Evolutionary conservation across 2,888 invertebrate genomes (phyloP).

Genomic region (Leucophenga montana): DNA sequence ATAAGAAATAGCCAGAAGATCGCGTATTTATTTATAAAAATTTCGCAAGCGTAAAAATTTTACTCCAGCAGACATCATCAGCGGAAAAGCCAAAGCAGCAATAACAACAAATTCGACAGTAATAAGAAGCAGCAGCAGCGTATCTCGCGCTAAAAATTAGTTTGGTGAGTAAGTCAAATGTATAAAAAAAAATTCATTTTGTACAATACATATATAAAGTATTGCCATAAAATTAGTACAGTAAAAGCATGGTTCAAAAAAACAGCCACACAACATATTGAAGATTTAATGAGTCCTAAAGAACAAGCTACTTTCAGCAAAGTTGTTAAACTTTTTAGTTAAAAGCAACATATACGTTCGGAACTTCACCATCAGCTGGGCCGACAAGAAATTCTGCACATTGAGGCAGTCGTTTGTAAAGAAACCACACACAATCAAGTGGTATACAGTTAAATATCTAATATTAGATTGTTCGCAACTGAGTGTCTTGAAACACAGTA

Average conservation of each 20-base stretch:
- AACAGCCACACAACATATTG: too few species aligned
- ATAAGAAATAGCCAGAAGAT: slow-evolving; percentile 29
- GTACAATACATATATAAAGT: neutral
- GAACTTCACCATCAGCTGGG: too few species aligned
- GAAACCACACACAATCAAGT: too few species aligned
- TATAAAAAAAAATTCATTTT: neutral
- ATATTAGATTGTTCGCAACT: too few species aligned
- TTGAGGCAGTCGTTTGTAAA: too few species aligned
- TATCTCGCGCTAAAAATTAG: slow-evolving; percentile 47
- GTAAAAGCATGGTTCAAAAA: neutral
- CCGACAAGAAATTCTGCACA: too few species aligned
- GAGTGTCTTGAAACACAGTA: too few species aligned
- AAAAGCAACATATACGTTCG: too few species aligned
- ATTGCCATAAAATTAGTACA: neutral
- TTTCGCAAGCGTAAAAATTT: slow-evolving; percentile 60
- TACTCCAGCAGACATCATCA: slow-evolving; percentile 48
- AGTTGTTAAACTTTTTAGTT: too few species aligned
- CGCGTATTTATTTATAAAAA: slow-evolving; percentile 63
- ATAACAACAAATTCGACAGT: slow-evolving; percentile 33
- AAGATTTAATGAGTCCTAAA: too few species aligned
- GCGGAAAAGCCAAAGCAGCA: slow-evolving; percentile 31
- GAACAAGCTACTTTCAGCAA: too few species aligned
- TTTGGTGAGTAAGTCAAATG: slow-evolving; percentile 51
- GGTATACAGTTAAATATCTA: too few species aligned
- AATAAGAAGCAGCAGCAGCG: slow-evolving; percentile 41